phyloP scores from a whole-genome alignment of 2,797 vertebrate species.

The Delichon dasypus region DNA sequence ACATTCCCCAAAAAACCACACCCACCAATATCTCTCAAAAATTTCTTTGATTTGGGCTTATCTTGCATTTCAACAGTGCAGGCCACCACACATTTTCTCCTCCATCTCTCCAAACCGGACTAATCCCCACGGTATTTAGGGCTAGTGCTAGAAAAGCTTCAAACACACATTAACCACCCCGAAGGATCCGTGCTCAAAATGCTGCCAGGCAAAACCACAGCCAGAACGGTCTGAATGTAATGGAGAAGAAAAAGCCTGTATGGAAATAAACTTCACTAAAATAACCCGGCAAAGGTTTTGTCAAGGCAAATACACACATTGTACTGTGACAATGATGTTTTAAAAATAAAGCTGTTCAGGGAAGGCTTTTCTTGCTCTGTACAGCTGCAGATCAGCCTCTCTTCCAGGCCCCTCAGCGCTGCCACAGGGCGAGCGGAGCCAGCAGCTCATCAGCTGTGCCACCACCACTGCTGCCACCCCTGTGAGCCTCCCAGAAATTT shows the following conservation, averaged over 20 bases:
- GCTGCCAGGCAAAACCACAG: neutral
- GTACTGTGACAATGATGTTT: neutral
- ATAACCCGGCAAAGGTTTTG: constrained; percentile 26
- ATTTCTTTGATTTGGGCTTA: neutral
- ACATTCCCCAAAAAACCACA: neutral
- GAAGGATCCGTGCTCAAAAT: neutral
- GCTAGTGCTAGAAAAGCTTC: neutral
- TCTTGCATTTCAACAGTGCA: neutral
- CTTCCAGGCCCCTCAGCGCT: neutral
- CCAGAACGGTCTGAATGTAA: neutral
- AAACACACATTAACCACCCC: neutral
- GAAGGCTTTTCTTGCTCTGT: neutral
- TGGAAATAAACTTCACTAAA: constrained; percentile 11
- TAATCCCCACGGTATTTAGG: neutral
- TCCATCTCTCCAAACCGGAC: neutral
- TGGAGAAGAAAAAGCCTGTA: neutral
- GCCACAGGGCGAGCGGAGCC: neutral
- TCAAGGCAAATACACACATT: neutral
- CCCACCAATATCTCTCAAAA: neutral
- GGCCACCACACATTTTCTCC: neutral
- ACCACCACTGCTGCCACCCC: neutral
- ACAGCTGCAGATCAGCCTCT: neutral
- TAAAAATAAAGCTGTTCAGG: constrained; percentile 5
- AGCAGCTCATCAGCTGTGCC: accelerated
- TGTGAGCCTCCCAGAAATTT: neutral